Conservation (phyloP, 2,113 vertebrate genomes). For the Sphaerodactylus townsendi region DNA sequence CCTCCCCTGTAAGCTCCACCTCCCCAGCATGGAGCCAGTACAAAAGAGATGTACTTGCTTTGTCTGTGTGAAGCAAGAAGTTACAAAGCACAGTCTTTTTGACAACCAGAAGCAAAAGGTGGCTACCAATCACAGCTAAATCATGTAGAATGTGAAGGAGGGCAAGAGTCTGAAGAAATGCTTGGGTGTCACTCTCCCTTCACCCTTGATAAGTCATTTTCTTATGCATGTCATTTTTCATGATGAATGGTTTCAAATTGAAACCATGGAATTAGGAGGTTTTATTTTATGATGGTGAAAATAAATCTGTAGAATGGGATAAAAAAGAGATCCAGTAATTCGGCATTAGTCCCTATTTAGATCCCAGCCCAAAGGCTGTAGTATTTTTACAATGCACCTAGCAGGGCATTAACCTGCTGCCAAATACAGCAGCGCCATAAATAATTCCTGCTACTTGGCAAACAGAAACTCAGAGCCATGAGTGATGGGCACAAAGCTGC, state of each 20-base stretch:
- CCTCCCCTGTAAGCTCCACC: not conserved
- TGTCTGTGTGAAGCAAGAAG: not conserved
- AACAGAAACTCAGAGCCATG: not conserved
- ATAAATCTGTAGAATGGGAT: not conserved
- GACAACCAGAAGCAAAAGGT: not conserved
- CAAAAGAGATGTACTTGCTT: not conserved
- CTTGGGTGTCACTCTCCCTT: not conserved
- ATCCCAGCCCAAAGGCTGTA: not conserved
- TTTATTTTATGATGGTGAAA: not conserved
- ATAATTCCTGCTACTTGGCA: conserved; percentile 22
- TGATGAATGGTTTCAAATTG: not conserved
- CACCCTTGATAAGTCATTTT: not conserved
- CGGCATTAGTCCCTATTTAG: not conserved
- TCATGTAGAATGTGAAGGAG: not conserved
- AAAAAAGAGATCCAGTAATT: not conserved
- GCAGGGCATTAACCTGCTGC: conserved; percentile 17
- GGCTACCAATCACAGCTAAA: not conserved
- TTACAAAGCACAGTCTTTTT: not conserved
- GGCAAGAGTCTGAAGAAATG: not conserved
- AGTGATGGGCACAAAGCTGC: not conserved
- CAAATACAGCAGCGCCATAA: conserved; percentile 7
- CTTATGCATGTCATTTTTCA: not conserved
- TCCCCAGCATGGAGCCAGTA: not conserved
- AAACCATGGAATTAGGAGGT: not conserved
- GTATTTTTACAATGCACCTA: conserved; percentile 16